These are phyloP conservation scores for Dasypolia templi DNA, from an alignment of 2,888 invertebrate species.

Conservation along the genomic window DNA sequence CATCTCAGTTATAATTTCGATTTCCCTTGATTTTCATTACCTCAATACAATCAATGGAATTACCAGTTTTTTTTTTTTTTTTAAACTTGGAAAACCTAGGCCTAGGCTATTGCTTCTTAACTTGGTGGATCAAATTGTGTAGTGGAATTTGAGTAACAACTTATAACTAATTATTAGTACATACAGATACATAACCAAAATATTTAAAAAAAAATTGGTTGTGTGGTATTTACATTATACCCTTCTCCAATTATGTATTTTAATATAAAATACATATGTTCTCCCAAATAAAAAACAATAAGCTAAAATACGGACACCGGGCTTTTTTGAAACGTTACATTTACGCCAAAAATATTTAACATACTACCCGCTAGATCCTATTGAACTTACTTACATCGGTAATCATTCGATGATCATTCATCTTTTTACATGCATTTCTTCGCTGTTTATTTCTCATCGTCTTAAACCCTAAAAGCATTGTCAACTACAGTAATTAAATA, in stretches of 20 bases:
- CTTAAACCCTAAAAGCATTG: not conserved
- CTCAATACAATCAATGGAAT: no score
- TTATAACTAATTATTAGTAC: no score
- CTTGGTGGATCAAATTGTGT: not conserved
- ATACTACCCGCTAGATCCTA: not conserved
- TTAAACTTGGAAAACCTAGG: not conserved
- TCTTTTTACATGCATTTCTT: not conserved
- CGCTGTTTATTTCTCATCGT: not conserved
- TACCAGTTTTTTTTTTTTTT: no score
- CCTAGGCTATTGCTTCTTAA: no score
- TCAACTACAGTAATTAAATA: not conserved
- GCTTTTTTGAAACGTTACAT: not conserved
- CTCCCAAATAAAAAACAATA: not conserved
- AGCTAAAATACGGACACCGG: not conserved
- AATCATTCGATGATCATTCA: not conserved
- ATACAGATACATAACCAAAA: no score
- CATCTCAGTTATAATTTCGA: not conserved
- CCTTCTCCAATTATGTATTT: not conserved
- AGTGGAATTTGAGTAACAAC: no score
- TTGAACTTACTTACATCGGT: no score
- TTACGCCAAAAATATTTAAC: not conserved
- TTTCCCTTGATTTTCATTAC: not conserved
- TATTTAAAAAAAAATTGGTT: no score
- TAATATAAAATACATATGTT: not conserved
- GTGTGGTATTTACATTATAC: not conserved